Conservation (phyloP, 2,113 vertebrate species). For the Bombycilla garrulus region DNA sequence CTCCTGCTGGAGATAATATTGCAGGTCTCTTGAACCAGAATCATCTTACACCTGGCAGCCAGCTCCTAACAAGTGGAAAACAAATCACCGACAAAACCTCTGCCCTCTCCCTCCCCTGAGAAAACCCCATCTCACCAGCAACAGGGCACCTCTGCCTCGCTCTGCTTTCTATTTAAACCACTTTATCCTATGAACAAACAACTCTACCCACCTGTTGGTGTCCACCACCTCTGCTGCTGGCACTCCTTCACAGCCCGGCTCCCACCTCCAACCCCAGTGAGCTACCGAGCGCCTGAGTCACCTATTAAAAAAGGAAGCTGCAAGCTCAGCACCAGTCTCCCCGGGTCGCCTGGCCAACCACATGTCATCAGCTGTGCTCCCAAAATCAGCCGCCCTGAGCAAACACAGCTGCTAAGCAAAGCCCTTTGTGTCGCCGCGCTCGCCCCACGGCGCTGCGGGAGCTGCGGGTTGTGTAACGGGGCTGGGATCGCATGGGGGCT, state of each 20-base stretch:
- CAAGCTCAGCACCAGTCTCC: constrained; percentile 76
- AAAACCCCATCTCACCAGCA: background rate
- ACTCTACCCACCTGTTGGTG: constrained; percentile 60
- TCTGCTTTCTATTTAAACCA: background rate
- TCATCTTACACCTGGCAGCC: background rate
- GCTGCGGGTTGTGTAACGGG: background rate
- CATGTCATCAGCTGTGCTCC: constrained; percentile 66
- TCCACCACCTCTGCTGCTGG: constrained; percentile 39
- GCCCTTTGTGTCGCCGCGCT: constrained; percentile 42
- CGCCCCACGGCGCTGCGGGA: background rate
- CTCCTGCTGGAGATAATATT: background rate
- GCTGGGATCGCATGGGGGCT: background rate
- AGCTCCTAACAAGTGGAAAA: background rate
- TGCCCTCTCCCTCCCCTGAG: background rate
- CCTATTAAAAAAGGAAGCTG: constrained; percentile 74
- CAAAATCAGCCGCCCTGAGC: constrained; percentile 70
- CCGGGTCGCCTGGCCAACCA: constrained; percentile 65
- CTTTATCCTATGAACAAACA: background rate
- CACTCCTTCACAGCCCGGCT: constrained; percentile 17
- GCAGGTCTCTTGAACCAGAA: background rate
- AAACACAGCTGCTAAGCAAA: constrained; percentile 70
- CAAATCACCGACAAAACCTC: background rate
- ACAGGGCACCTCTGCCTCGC: background rate
- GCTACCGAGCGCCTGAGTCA: constrained; percentile 47
- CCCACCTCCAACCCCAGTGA: constrained; percentile 38